Base-by-base conservation (phyloP, 1,140 invertebrate genomes). In the Mizuhopecten yessoensis region DNA sequence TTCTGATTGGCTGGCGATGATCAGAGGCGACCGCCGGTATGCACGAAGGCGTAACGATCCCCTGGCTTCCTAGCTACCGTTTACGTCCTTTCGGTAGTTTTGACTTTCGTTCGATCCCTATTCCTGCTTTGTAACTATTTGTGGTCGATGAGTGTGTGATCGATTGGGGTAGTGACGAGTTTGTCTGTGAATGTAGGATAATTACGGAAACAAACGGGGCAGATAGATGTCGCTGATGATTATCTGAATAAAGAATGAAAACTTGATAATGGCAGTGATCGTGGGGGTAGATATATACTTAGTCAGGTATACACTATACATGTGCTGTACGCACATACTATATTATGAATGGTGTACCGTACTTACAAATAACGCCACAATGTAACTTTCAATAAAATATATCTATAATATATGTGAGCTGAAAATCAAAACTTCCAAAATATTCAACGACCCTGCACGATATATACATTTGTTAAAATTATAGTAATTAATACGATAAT, bases 1-100 rank as follows among this genome's bases (percentile, higher is more conserved):
- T 42, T 34, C 90, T 90, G 92, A 92, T 92, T 92, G 92, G 92
- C n/a, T 29, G n/a, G 23, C 57, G 57, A 75, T 75, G 57, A 75
- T 75, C 57, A 75, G 57, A 29, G 29, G 57, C 57, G 57, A 75
- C 57, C 57, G 57, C 57, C 57, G n/a, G n/a, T 75, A 75, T 75
- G 23, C 57, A 75, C 29, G 57, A 75, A 75, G 57, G 57, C 57
- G 57, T 75, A n/a, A 75, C 57, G 57, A 75, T n/a, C 5, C 17
- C 23, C 17, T 7, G n/a, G 57, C 57, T n/a, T 29, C 1, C 57
- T n/a, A n/a, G n/a, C n/a, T 29, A n/a, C 57, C 57, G 11, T 75
- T n/a, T 75, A 29, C n/a, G 57, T 75, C 57, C 57, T 75, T 17
- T 75, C 23, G 23, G 23, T 75, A 29, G 57, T 75, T 45, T 75